Evolutionary conservation across 2,113 vertebrate species (phyloP).

Genomic region (Oreotragus oreotragus): DNA sequence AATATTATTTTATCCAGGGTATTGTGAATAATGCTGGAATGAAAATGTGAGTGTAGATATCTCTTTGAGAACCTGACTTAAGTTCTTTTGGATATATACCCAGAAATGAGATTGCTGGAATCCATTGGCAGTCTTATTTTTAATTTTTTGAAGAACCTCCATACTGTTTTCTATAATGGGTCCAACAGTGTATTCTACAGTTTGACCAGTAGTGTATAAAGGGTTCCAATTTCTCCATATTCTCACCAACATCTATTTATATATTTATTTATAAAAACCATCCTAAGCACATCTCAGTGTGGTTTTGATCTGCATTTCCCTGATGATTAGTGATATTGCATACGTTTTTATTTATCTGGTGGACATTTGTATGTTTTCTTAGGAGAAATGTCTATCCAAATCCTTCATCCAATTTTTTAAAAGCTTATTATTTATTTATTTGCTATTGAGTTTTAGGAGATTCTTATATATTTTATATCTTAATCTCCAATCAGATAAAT

Average conservation of each 20-base stretch:
- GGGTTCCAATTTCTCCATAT: neutral
- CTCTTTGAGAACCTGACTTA: neutral
- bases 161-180: neutral
- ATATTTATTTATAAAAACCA: neutral
- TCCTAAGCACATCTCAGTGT: neutral
- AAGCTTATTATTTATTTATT: neutral
- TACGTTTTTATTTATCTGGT: neutral
- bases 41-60: neutral
- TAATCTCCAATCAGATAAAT: neutral
- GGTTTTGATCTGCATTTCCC: neutral
- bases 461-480: neutral
- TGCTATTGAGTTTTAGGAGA: neutral
- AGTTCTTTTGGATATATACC: neutral
- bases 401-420: neutral
- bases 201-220: neutral
- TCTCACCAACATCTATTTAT: neutral
- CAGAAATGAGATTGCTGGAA: neutral
- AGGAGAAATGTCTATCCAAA: neutral
- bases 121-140: neutral
- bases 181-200: neutral
- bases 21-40: neutral
- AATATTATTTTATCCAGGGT: neutral
- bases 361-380: neutral
- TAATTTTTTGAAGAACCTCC: neutral
- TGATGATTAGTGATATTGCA: neutral